These are phyloP conservation scores for Ptyas mucosa DNA, from an alignment of 2,113 vertebrate species.

Conservation along the genomic window DNA sequence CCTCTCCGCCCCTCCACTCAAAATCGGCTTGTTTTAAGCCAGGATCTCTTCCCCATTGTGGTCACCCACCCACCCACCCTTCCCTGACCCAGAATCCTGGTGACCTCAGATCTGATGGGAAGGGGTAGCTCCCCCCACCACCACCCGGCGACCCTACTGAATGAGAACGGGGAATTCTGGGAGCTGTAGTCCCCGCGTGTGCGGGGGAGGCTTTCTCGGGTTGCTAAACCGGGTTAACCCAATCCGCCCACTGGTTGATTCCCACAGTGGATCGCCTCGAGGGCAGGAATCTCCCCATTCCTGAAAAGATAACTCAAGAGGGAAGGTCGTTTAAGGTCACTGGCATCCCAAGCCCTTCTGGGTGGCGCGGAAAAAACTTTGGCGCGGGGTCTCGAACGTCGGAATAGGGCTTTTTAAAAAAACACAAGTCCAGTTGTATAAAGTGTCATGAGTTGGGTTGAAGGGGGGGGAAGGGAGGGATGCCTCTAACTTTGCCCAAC, in stretches of 20 bases:
- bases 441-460: too few relatives aligned
- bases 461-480: too few relatives aligned
- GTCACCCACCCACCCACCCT: background rate
- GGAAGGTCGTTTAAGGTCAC: slow-evolving; percentile 1
- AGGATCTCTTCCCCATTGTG: background rate
- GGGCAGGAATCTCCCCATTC: background rate
- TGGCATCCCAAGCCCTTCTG: background rate
- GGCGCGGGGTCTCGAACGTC: too few relatives aligned
- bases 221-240: background rate
- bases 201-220: background rate
- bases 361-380: background rate
- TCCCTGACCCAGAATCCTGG: background rate
- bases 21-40: background rate
- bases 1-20: accelerated
- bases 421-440: background rate
- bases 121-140: too few relatives aligned
- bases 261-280: background rate
- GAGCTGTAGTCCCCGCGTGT: background rate
- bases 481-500: background rate
- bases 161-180: background rate
- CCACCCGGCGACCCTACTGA: background rate
- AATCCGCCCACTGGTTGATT: too few relatives aligned
- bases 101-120: background rate
- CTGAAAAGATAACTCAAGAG: background rate
- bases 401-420: background rate